Conservation (phyloP, 2,113 vertebrate species). For the Elephantulus edwardii region DNA sequence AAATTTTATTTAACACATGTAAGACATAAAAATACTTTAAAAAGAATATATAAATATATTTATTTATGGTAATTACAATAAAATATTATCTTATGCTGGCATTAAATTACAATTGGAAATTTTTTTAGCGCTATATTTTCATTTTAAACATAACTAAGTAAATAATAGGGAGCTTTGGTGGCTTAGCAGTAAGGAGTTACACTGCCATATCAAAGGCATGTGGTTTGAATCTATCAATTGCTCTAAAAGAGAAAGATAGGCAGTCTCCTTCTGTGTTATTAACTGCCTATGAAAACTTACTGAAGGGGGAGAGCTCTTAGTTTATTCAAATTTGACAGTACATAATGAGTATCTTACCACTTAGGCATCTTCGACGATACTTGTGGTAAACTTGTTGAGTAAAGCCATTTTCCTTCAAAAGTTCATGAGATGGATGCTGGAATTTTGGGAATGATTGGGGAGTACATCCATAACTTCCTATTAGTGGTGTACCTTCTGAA, state of each 20-base stretch:
- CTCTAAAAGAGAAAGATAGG: too few relatives aligned
- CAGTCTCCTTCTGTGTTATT: too few relatives aligned
- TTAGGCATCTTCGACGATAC: constrained; percentile 92
- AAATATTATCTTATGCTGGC: constrained; percentile 19
- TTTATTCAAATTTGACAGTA: too few relatives aligned
- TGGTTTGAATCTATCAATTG: too few relatives aligned
- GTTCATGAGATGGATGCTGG: constrained; percentile 96
- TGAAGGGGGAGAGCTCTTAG: too few relatives aligned
- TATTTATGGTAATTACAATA: constrained; percentile 1
- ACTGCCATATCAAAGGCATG: too few relatives aligned
- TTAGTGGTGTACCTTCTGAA: constrained; percentile 87
- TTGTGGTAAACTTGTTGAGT: constrained; percentile 98
- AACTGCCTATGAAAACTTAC: too few relatives aligned
- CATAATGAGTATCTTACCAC: constrained; percentile 84
- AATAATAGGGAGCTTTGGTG: too few relatives aligned
- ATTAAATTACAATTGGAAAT: constrained; percentile 26
- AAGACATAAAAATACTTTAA: constrained; percentile 46
- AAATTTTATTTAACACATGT: constrained; percentile 7
- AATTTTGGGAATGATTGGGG: constrained; percentile 95
- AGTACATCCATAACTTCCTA: constrained; percentile 89
- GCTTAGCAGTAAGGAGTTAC: too few relatives aligned
- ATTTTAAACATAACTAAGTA: neutral
- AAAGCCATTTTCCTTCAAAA: constrained; percentile 96
- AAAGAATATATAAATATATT: neutral
- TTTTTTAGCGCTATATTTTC: neutral